These are phyloP conservation scores for Taenaris catops DNA, from an alignment of 2,888 invertebrate species.

Conservation along the genomic window DNA sequence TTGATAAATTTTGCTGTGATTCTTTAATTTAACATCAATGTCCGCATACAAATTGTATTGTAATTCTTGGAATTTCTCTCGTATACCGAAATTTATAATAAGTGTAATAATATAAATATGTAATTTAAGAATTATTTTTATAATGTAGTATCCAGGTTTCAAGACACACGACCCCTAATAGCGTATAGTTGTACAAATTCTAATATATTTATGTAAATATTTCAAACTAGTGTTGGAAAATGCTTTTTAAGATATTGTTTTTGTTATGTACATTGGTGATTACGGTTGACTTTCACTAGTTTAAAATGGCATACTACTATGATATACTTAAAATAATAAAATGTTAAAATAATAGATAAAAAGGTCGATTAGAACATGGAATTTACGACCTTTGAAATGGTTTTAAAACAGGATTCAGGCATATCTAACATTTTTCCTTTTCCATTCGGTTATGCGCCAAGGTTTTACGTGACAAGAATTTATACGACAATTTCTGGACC, in stretches of 20 bases:
- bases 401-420: too few species aligned
- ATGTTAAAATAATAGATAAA: too few species aligned
- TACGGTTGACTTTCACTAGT: too few species aligned
- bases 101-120: conserved; percentile 27
- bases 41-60: conserved; percentile 14
- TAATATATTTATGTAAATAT: conserved; percentile 37
- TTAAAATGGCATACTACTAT: too few species aligned
- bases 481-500: too few species aligned
- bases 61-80: conserved; percentile 28
- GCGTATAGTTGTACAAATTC: conserved; percentile 32
- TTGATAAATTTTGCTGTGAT: conserved; percentile 63
- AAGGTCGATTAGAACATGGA: too few species aligned
- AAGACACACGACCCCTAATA: conserved; percentile 43
- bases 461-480: too few species aligned
- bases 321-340: too few species aligned
- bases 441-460: too few species aligned
- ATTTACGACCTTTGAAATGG: too few species aligned
- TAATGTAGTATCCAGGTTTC: conserved; percentile 55
- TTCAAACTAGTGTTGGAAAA: conserved; percentile 27
- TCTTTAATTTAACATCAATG: conserved; percentile 39
- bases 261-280: too few species aligned
- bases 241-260: conserved; percentile 26
- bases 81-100: conserved; percentile 30
- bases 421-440: too few species aligned
- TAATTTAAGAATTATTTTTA: conserved; percentile 57